These are phyloP conservation scores for Aphis craccivora DNA, from an alignment of 1,140 invertebrate species.

Conservation along the genomic window DNA sequence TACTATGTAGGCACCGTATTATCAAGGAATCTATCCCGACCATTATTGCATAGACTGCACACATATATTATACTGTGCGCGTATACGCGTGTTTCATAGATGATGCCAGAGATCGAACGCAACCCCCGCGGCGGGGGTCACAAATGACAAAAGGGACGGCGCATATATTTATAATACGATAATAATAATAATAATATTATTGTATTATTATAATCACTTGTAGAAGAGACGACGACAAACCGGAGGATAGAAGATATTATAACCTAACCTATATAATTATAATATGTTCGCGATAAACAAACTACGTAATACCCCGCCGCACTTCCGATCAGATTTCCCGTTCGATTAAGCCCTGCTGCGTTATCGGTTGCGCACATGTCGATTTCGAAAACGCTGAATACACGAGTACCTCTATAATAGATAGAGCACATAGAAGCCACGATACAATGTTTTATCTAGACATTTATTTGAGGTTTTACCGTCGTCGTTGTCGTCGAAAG, in stretches of 20 bases:
- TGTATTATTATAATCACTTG: not conserved
- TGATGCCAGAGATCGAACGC: not conserved
- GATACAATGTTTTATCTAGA: not conserved
- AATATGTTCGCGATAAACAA: not conserved
- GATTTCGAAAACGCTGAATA: not conserved
- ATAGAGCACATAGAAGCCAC: not conserved
- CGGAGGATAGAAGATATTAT: not conserved
- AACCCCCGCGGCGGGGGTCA: not conserved
- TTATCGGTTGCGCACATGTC: not conserved
- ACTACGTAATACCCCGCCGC: not conserved
- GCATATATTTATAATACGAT: not conserved
- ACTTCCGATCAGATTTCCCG: not conserved
- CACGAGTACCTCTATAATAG: too few species aligned
- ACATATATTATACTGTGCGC: not conserved
- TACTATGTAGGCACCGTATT: not conserved
- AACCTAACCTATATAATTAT: not conserved
- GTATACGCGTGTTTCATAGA: not conserved
- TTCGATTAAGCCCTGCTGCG: not conserved
- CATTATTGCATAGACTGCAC: not conserved
- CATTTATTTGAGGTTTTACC: not conserved
- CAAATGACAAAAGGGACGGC: not conserved
- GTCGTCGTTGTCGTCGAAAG: not conserved
- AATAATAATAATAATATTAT: not conserved
- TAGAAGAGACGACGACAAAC: not conserved
- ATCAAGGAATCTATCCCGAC: not conserved